Percentiles rank a stretch among this genome's conserved stretches.
phyloP scores from a whole-genome alignment of 1,140 invertebrate genomes.

The Acyrthosiphon pisum region DNA sequence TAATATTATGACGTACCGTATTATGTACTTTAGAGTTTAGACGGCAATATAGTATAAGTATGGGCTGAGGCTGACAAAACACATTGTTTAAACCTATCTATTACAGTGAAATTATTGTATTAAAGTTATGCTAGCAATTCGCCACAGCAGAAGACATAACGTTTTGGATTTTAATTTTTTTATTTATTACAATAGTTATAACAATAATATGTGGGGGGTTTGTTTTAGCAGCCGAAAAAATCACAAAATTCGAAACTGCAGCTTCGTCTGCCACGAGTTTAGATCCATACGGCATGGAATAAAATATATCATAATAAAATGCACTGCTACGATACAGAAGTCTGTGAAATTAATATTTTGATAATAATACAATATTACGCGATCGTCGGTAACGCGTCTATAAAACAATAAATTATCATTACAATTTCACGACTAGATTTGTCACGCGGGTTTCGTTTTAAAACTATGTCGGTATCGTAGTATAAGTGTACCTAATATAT shows the following conservation, averaged over 20 bases:
- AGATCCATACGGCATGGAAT: not conserved
- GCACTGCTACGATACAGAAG: not conserved
- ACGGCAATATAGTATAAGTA: not conserved
- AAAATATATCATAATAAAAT: not conserved
- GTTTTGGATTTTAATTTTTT: not conserved
- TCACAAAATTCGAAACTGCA: not conserved
- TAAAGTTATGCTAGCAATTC: not conserved
- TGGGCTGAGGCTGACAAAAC: not conserved
- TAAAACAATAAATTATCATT: not conserved
- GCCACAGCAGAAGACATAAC: no score
- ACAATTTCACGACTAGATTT: not conserved
- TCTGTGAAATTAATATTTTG: not conserved
- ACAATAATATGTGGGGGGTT: not conserved
- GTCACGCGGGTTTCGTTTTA: not conserved
- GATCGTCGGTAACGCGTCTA: not conserved
- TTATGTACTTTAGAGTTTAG: not conserved
- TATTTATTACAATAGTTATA: not conserved
- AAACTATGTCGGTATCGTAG: not conserved
- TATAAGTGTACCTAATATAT: not conserved
- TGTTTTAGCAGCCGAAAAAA: not conserved
- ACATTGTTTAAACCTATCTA: not conserved
- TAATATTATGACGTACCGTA: not conserved
- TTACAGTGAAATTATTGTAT: not conserved
- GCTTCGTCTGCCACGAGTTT: not conserved
- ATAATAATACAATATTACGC: not conserved